phyloP scores from a whole-genome alignment of 2,113 vertebrate genomes.

The Heliornis fulica region DNA sequence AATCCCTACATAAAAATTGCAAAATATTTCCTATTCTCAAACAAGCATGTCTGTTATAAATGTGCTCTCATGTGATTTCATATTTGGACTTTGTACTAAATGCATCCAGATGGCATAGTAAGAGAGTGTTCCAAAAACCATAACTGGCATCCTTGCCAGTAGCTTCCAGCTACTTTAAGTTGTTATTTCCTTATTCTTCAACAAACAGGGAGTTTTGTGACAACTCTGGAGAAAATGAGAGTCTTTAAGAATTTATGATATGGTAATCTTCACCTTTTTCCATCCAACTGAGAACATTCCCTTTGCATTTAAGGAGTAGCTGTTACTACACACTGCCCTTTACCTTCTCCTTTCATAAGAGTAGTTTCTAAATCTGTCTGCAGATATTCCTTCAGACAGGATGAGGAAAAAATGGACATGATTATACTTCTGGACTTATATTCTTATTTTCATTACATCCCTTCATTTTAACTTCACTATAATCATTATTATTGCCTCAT shows the following conservation, averaged over 20 bases:
- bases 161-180: slow-evolving; percentile 9
- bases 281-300: background rate
- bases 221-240: background rate
- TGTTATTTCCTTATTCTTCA: slow-evolving; percentile 30
- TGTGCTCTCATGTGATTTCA: background rate
- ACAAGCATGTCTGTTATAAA: background rate
- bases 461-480: slow-evolving; percentile 31
- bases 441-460: slow-evolving; percentile 28
- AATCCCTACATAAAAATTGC: background rate
- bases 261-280: background rate
- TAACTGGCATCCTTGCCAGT: slow-evolving; percentile 6
- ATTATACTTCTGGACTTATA: slow-evolving; percentile 24
- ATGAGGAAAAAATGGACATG: background rate
- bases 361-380: background rate
- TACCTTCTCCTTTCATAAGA: background rate
- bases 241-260: slow-evolving; percentile 9
- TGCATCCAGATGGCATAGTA: slow-evolving; percentile 19
- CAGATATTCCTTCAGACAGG: background rate
- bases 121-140: background rate
- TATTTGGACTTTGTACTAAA: slow-evolving; percentile 1
- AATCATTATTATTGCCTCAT: slow-evolving; percentile 45
- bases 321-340: background rate
- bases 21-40: background rate
- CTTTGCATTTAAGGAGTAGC: background rate
- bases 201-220: background rate